phyloP scores from a whole-genome alignment of 2,888 invertebrate genomes.

The Protodeltote pygarga region DNA sequence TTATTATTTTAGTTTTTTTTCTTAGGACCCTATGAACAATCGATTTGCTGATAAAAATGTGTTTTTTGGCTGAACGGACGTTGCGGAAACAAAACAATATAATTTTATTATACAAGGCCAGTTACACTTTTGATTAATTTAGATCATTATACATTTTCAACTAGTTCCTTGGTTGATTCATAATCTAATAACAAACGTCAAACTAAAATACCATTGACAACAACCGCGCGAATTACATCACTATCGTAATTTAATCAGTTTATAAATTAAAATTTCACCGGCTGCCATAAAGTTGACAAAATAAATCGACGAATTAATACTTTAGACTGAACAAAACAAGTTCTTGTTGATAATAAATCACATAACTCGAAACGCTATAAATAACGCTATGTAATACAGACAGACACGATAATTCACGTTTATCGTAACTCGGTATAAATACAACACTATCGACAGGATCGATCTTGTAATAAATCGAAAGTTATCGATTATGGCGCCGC shows the following conservation, averaged over 20 bases:
- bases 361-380: constrained; percentile 35
- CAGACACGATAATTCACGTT: constrained; percentile 46
- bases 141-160: not conserved
- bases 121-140: no score
- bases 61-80: no score
- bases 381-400: constrained; percentile 37
- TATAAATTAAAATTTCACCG: constrained; percentile 29
- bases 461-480: constrained; percentile 56
- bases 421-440: constrained; percentile 47
- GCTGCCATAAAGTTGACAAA: constrained; percentile 23
- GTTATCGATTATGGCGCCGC: constrained; percentile 51
- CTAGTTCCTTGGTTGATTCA: not conserved
- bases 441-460: constrained; percentile 40
- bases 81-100: no score
- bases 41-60: no score
- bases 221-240: constrained; percentile 13
- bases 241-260: constrained; percentile 25
- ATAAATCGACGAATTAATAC: constrained; percentile 29
- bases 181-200: constrained; percentile 5
- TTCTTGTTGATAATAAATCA: constrained; percentile 37
- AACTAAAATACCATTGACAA: constrained; percentile 3
- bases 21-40: no score
- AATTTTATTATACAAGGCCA: no score
- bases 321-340: constrained; percentile 20
- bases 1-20: no score